Base-by-base conservation (phyloP, 1,140 invertebrate genomes). In the Aphaenogaster floridana region DNA sequence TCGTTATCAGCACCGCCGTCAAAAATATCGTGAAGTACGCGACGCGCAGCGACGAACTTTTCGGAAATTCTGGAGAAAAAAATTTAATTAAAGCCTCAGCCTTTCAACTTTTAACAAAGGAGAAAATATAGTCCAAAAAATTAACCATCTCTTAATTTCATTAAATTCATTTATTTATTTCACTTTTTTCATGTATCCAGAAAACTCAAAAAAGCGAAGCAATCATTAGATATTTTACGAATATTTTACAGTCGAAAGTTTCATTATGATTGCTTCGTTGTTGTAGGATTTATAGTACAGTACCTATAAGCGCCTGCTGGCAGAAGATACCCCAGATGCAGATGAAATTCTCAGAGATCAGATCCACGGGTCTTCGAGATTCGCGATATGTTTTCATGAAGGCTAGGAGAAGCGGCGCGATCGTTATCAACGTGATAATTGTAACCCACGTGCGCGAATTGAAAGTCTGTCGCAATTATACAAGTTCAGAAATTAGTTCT, bases 261-360 rank as follows among this genome's bases (percentile, higher is more conserved):
- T 64, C 4, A 15, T 48, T 28, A 66, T 0, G 0, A 21, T 64
- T 48, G 15, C 11, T 48, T 63, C 2, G 13, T 64, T 39, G 2
- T 34, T 39, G 9, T 36, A 52, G 0, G 13, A 2, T 74, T 74
- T 57, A 34, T 48, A 64, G 9, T 5, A 7, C 85, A 36, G 68
- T 74, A 94, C 93, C 92, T 80, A 74, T 52, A 17, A 93, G 63
- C 9, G 92, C 91, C 57, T 94, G 93, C 21, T 93, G 92, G 21
- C 93, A 94, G 45, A 91, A 89, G 36, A 94, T 92, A 9, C 93
- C 92, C 93, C 92, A 94, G 21, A 93, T 61, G 17, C 21, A 54
- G 6, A 93, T 57, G 59, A 87, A 91, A 78, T 90, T 89, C 2
- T 93, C 84, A 39, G 64, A 59, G 3, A 92, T 7, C 6, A 61